Evolutionary conservation across 2,888 invertebrate species (phyloP).

Genomic region (Panzeria rudis): DNA sequence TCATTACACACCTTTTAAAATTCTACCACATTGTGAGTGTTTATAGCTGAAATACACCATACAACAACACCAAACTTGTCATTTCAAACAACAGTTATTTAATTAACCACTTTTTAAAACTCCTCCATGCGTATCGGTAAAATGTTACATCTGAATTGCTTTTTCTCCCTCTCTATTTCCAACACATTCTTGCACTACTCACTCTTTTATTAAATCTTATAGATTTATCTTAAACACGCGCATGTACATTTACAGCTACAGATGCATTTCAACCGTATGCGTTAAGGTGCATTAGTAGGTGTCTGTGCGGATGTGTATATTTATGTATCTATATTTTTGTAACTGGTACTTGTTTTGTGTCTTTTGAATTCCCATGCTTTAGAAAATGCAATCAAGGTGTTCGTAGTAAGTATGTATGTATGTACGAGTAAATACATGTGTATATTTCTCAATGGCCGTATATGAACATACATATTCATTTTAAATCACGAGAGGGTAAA

Average conservation of each 20-base stretch:
- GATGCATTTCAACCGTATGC: neutral
- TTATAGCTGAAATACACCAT: slow-evolving; percentile 19
- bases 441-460: slow-evolving; percentile 14
- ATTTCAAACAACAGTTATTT: slow-evolving; percentile 42
- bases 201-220: slow-evolving; percentile 6
- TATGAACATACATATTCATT: neutral
- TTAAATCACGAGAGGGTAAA: neutral
- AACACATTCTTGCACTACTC: slow-evolving; percentile 14
- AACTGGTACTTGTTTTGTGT: slow-evolving; percentile 46
- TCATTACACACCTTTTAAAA: neutral
- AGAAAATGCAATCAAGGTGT: slow-evolving; percentile 18
- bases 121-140: slow-evolving; percentile 13
- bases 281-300: slow-evolving; percentile 19
- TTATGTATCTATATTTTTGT: neutral
- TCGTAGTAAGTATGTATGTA: too few relatives aligned
- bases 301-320: neutral
- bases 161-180: slow-evolving; percentile 4
- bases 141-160: slow-evolving; percentile 14
- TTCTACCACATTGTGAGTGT: neutral
- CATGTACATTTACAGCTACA: neutral
- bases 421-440: too few relatives aligned
- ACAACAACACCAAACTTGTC: slow-evolving; percentile 12
- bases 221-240: slow-evolving; percentile 43
- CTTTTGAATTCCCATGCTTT: slow-evolving; percentile 53
- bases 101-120: slow-evolving; percentile 30